These are phyloP conservation scores for Meda fulgida DNA, from an alignment of 2,797 vertebrate species.

Conservation along the genomic window DNA sequence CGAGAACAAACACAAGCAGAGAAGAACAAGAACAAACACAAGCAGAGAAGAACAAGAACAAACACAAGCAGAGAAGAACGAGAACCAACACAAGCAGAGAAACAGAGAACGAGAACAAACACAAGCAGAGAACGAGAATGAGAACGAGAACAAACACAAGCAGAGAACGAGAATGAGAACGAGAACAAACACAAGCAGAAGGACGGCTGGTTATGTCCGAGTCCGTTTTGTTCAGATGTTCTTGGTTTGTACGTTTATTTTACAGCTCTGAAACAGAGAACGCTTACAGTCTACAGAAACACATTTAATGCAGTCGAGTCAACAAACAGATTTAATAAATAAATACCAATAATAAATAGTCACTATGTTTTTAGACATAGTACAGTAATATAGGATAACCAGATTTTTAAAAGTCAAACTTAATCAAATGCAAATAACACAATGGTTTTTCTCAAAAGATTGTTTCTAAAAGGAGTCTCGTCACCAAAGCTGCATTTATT, in stretches of 20 bases:
- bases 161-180: background rate
- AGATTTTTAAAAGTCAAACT: background rate
- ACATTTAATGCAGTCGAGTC: background rate
- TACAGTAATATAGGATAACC: background rate
- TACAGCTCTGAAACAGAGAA: background rate
- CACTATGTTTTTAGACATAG: background rate
- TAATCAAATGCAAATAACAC: background rate
- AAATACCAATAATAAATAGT: background rate
- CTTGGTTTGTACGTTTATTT: background rate
- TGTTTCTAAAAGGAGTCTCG: too few species aligned
- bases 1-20: background rate
- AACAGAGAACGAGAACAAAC: background rate
- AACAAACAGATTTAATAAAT: background rate
- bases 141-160: background rate
- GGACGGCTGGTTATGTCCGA: background rate
- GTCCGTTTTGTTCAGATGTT: background rate
- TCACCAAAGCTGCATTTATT: too few species aligned
- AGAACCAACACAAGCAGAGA: background rate
- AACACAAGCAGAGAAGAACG: background rate
- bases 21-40: background rate
- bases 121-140: background rate
- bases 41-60: background rate
- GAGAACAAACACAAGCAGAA: background rate
- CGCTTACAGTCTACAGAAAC: background rate
- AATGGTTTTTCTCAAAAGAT: too few species aligned